These are phyloP conservation scores for Ennomos erosarius DNA, from an alignment of 2,888 invertebrate genomes.

Conservation along the genomic window DNA sequence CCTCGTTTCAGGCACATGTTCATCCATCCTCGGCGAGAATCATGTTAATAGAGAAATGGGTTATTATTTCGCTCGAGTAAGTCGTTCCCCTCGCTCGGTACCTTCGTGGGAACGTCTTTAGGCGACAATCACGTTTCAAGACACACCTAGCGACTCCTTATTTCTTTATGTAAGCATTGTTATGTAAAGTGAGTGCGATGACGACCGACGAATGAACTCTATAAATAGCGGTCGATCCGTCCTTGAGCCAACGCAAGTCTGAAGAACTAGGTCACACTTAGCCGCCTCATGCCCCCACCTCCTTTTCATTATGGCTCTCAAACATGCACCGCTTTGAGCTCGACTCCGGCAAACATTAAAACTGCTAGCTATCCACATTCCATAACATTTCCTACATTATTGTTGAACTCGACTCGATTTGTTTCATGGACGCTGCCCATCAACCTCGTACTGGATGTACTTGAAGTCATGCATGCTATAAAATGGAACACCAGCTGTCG, in stretches of 20 bases:
- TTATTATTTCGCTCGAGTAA: slow-evolving; percentile 58
- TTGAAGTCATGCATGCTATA: slow-evolving; percentile 4
- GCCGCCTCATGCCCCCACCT: slow-evolving; percentile 65
- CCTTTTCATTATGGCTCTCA: slow-evolving; percentile 50
- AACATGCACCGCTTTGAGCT: slow-evolving; percentile 43
- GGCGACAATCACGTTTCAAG: slow-evolving; percentile 56
- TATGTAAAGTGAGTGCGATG: slow-evolving; percentile 79
- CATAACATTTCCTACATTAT: slow-evolving; percentile 52
- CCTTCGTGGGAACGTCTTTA: slow-evolving; percentile 68
- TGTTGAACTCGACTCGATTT: slow-evolving; percentile 10
- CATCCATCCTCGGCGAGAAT: slow-evolving; percentile 51
- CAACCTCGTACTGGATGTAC: background rate
- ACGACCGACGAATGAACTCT: slow-evolving; percentile 78
- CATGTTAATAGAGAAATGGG: slow-evolving; percentile 58
- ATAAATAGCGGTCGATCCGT: slow-evolving; percentile 83
- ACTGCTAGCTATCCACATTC: slow-evolving; percentile 53
- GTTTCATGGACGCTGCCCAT: slow-evolving; percentile 2
- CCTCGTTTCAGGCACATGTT: slow-evolving; percentile 43
- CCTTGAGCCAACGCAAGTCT: slow-evolving; percentile 79
- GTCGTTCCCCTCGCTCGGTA: slow-evolving; percentile 53
- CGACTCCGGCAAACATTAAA: slow-evolving; percentile 48
- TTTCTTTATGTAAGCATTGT: too few species aligned
- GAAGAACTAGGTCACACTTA: slow-evolving; percentile 80
- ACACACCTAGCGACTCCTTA: slow-evolving; percentile 65
- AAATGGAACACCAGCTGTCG: slow-evolving; percentile 40